Conservation (phyloP, 2,113 vertebrate genomes). For the Zapornia atra region DNA sequence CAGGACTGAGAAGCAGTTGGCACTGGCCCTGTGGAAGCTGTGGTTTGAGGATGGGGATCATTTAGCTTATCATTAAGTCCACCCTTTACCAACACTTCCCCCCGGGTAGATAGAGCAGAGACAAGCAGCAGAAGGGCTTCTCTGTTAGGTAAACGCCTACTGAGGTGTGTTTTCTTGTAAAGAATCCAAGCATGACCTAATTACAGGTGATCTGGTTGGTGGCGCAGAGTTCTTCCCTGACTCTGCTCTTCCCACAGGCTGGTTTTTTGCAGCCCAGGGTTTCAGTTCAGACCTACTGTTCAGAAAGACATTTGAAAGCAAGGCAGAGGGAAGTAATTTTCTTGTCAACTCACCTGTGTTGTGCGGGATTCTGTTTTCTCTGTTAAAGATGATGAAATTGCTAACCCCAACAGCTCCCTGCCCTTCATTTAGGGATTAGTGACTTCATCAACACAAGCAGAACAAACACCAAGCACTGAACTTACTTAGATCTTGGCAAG, state of each 20-base stretch:
- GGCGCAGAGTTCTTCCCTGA: not conserved
- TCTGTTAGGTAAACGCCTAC: not conserved
- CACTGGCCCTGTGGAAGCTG: not conserved
- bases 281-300: not conserved
- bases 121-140: not conserved
- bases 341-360: not conserved
- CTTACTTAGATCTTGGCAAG: not conserved
- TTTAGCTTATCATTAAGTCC: not conserved
- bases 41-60: not conserved
- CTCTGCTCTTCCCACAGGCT: not conserved
- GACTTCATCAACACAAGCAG: slow-evolving; percentile 26
- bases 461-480: not conserved
- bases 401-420: slow-evolving; percentile 10
- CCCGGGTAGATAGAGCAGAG: not conserved
- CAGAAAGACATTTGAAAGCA: not conserved
- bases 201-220: not conserved
- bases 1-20: not conserved
- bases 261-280: not conserved
- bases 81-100: not conserved
- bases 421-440: slow-evolving; percentile 59
- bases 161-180: not conserved
- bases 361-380: not conserved
- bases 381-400: slow-evolving; percentile 26
- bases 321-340: not conserved
- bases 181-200: not conserved